Evolutionary conservation across 2,888 invertebrate genomes (phyloP), one percentile per base, ranked within the genome.

Genomic region (Bombylius major): DNA sequence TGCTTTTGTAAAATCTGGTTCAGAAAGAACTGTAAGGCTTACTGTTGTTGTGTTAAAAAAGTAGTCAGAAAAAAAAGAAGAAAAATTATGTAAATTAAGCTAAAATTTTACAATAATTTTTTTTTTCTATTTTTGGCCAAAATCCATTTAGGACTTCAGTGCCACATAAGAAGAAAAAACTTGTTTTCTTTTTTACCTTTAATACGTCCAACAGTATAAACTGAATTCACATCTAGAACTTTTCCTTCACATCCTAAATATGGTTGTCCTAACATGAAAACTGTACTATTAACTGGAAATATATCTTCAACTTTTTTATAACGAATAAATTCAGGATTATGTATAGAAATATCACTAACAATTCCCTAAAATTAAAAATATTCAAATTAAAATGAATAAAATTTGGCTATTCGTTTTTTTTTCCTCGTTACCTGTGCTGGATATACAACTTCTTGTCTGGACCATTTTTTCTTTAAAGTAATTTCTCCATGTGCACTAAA

Each of bases 221-320:
- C 67, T 3, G 70, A 60, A 58, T 64, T 44, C 0, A 70, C 67
- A 68, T 74, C 70, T 8, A 77, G 67, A 0, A 92, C 91, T 66
- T 82, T 81, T 51, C 88, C 94, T 69, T 82, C 77, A 50, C 83
- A 80, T 1, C 93, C 95, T 69, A 92, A 93, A 71, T 88, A 84
- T 7, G 86, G 87, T 61, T 83, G 82, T 8, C 82, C 83, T 0
- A 94, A 78, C 71, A 90, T 81, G 70, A 93, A 94, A 63, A 90
- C 86, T 4, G 67, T 66, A 53, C 81, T 80, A 1, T 83, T 83
- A 1, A 77, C 70, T 0, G 84, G 81, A 67, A 87, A 94, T 2
- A 90, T 78, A 57, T 84, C 79, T 52, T 71, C 72, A 4, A 72
- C 64, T 34, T 64, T 69, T 34, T 60, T 63, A 54, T 74, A 77